A percentile compares a stretch with the other conserved stretches of the same genome.
Evolutionary conservation across 2,797 vertebrate genomes (phyloP).

Genomic region (Ara ararauna): DNA sequence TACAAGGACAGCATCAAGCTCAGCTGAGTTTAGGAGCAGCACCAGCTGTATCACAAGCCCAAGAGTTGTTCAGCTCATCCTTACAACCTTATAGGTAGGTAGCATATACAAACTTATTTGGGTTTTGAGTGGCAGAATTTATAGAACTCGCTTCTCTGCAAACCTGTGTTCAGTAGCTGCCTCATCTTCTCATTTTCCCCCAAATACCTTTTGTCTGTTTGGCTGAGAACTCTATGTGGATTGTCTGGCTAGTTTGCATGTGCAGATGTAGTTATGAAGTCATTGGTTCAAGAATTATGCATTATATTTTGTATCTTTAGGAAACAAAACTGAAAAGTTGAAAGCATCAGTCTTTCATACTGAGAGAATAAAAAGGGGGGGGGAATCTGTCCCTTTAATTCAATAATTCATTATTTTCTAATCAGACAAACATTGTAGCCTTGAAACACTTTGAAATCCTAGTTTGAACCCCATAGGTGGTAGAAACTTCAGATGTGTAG

Average conservation of each 20-base stretch:
- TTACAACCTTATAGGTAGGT: slow-evolving; percentile 94
- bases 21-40: slow-evolving; percentile 89
- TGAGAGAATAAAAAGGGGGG: background rate
- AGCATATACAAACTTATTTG: background rate
- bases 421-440: background rate
- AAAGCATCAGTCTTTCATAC: background rate
- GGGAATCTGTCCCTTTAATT: background rate
- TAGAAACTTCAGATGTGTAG: background rate
- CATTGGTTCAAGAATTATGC: accelerated
- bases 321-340: background rate
- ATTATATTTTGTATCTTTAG: background rate
- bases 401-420: background rate
- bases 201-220: background rate
- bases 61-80: slow-evolving; percentile 94
- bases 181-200: background rate
- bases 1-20: slow-evolving; percentile 94
- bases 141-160: background rate
- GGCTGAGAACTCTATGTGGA: background rate
- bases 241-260: background rate
- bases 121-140: background rate
- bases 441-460: background rate
- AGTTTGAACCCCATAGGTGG: background rate
- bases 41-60: slow-evolving; percentile 94
- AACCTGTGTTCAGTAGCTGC: background rate
- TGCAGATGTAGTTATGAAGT: background rate